Base-by-base conservation (phyloP, 2,113 vertebrate species). In the Himantopus leucocephalus region DNA sequence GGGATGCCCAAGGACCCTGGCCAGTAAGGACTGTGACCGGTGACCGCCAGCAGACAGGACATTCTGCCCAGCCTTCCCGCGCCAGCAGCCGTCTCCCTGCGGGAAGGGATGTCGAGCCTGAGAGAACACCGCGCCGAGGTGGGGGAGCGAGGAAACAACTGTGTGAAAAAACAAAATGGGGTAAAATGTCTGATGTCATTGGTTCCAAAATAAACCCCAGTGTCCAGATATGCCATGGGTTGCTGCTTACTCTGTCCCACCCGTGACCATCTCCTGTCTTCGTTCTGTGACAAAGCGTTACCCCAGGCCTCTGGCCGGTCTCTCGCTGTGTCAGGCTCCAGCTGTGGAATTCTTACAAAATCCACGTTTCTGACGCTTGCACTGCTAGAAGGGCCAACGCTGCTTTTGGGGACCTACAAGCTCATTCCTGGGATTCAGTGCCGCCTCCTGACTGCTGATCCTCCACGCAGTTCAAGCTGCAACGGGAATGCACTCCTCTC, bases 41-140 rank as follows among this genome's bases (percentile, higher is more conserved):
- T 53, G 35, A n/a, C 68, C 22, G 12, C 0, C 3, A 39, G 24
- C 48, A 47, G 63, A 77, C 20, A 47, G 8, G 34, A 64, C 43
- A 29, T 85, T 53, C 75, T 71, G 43, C 14, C 68, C 75, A 27
- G 13, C 23, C 55, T 27, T 30, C 39, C 74, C 7, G 0, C 26
- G 26, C 8, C 72, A 78, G 85, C 77, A 53, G 50, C 1, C 0
- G 27, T 37, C 18, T 62, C 11, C 39, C 81, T 47, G 34, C 1
- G 2, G 34, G 43, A 30, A 63, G 21, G 48, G 30, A 56, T 10
- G 29, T 5, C 0, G 4, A 72, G 37, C 9, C 26, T 0, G 0
- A 48, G n/a, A 50, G 45, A 48, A 66, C 15, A 58, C 37, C 72
- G 45, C 13, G 4, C 18, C 0, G 1, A 77, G 30, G 35, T 4